Evolutionary conservation across 2,113 vertebrate species (phyloP).

Genomic region (Kobus ellipsiprymnus): DNA sequence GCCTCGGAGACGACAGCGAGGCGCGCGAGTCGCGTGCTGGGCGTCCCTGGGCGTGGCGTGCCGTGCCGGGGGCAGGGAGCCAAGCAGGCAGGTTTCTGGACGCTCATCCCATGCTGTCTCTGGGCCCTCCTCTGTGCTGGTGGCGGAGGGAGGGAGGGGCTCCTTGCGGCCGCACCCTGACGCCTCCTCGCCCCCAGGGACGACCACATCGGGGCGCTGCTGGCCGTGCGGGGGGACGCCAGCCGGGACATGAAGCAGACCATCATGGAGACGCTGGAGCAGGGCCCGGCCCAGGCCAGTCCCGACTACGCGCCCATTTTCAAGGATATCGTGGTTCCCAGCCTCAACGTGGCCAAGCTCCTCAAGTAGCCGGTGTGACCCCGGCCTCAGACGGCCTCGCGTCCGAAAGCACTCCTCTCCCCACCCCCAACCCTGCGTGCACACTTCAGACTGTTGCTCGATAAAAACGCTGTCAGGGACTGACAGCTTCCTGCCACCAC

Average conservation of each 20-base stretch:
- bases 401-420: background rate
- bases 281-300: slow-evolving; percentile 83
- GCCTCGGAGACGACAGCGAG: accelerated
- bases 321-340: slow-evolving; percentile 92
- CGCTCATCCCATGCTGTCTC: background rate
- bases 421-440: background rate
- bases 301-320: slow-evolving; percentile 89
- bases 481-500: background rate
- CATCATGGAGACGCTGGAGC: slow-evolving; percentile 94
- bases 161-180: background rate
- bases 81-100: no score
- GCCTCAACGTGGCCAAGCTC: slow-evolving; percentile 92
- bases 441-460: background rate
- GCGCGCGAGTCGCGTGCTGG: accelerated
- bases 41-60: accelerated
- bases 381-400: accelerated
- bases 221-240: slow-evolving; percentile 92
- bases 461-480: background rate
- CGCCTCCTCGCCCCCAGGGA: slow-evolving; percentile 80
- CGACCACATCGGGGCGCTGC: slow-evolving; percentile 93
- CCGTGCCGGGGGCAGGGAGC: background rate
- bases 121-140: background rate
- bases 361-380: slow-evolving; percentile 83
- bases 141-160: background rate
- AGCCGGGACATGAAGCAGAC: slow-evolving; percentile 96